Evolutionary conservation across 64 coral and sea anemone species (phyloP).

Genomic region (Acropora tenuis): DNA sequence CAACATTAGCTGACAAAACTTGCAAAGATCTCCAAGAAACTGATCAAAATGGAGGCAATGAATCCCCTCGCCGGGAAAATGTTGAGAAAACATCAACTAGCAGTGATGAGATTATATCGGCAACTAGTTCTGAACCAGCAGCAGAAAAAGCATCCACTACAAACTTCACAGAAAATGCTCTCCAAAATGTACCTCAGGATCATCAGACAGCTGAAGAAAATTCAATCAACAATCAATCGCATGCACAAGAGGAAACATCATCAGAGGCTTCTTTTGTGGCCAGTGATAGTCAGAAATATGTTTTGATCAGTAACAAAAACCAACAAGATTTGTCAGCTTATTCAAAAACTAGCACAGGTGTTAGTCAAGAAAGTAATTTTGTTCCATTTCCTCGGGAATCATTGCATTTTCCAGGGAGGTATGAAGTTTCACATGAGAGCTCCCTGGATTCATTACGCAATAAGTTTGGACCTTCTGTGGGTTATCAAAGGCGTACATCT

Average conservation of each 20-base stretch:
- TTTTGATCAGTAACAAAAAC: background rate
- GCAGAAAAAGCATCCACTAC: background rate
- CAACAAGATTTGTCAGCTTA: background rate
- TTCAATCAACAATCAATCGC: background rate
- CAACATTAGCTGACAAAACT: background rate
- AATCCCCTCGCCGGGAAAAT: background rate
- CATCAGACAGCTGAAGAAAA: background rate
- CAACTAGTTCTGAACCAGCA: background rate
- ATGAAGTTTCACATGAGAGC: background rate
- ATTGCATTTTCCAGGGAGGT: background rate
- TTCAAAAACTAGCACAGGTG: background rate
- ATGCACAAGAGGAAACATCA: background rate
- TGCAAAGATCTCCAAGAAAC: background rate
- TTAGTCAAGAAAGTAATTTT: background rate
- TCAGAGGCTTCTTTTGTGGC: background rate
- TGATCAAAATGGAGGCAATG: background rate
- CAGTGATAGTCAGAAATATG: constrained; percentile 6
- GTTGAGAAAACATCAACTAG: background rate
- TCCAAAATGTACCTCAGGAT: background rate
- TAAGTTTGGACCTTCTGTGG: constrained; percentile 54
- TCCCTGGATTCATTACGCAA: constrained; percentile 31
- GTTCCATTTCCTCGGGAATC: constrained; percentile 1
- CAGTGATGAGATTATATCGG: background rate
- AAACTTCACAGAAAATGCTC: background rate
- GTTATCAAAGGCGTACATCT: constrained; percentile 31